These are phyloP conservation scores for Gerris buenoi DNA, from an alignment of 1,140 invertebrate species.

Conservation along the genomic window DNA sequence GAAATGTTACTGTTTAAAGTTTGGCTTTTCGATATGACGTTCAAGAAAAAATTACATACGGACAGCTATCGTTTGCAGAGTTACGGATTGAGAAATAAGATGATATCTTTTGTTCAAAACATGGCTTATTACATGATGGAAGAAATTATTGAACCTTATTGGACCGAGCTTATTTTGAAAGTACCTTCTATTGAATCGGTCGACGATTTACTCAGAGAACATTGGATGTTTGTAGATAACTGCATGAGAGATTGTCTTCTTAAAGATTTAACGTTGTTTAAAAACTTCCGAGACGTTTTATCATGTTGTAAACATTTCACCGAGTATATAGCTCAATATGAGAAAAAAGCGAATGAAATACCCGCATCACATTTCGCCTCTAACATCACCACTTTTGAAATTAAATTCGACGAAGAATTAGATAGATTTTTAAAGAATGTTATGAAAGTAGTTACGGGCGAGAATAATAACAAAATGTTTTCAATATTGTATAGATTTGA, in stretches of 20 bases:
- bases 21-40: conserved; percentile 11
- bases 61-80: not conserved
- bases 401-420: conserved; percentile 2
- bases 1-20: conserved; percentile 56
- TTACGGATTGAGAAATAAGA: conserved; percentile 70
- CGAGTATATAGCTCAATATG: conserved; percentile 44
- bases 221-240: conserved; percentile 74
- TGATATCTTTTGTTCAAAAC: conserved; percentile 94
- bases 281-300: conserved; percentile 68
- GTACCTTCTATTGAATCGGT: conserved; percentile 28
- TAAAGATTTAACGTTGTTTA: conserved; percentile 67
- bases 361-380: not conserved
- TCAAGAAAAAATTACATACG: not conserved
- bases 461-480: conserved; percentile 7
- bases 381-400: conserved; percentile 1
- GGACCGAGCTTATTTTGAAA: conserved; percentile 66
- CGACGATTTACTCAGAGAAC: conserved; percentile 76
- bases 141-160: conserved; percentile 91
- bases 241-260: conserved; percentile 91
- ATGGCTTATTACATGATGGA: conserved; percentile 97
- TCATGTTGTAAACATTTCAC: conserved; percentile 77
- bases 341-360: not conserved
- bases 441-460: not conserved
- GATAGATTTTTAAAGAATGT: conserved; percentile 8
- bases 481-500: not conserved